These are phyloP conservation scores for Cepaea hortensis DNA, from an alignment of 2,888 invertebrate species.

Conservation along the genomic window DNA sequence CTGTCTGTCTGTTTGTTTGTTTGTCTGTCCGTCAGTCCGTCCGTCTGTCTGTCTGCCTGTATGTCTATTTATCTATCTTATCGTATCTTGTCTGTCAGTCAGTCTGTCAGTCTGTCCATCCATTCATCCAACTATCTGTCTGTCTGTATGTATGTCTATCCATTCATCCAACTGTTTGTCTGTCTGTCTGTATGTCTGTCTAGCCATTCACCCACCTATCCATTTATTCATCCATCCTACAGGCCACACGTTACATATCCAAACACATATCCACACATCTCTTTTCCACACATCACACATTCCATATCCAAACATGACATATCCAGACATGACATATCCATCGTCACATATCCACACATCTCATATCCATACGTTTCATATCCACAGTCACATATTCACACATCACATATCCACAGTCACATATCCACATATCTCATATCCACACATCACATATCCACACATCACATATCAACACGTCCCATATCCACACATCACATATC, in stretches of 20 bases:
- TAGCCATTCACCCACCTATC: constrained; percentile 9
- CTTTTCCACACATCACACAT: too few species aligned
- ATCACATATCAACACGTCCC: too few species aligned
- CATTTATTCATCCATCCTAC: not conserved
- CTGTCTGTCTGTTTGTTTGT: constrained; percentile 33
- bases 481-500: too few species aligned
- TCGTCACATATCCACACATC: too few species aligned
- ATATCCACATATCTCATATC: too few species aligned
- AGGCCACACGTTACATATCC: not conserved
- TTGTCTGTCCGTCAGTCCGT: constrained; percentile 24
- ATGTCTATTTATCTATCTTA: constrained; percentile 25
- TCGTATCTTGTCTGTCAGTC: constrained; percentile 30
- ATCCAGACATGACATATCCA: too few species aligned
- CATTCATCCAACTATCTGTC: constrained; percentile 10
- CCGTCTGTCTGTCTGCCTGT: constrained; percentile 36
- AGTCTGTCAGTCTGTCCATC: constrained; percentile 26
- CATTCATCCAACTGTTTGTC: constrained; percentile 2
- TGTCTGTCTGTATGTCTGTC: constrained; percentile 12
- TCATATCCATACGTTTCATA: too few species aligned
- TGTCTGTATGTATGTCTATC: constrained; percentile 38
- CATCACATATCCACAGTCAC: too few species aligned
- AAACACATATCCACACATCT: too few species aligned
- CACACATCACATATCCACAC: too few species aligned
- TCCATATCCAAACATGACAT: too few species aligned
- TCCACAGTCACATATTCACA: too few species aligned